A percentile compares a stretch with the other conserved stretches of the same genome.
These are phyloP conservation scores for Lobophora halterata DNA, from an alignment of 2,888 invertebrate species.

Conservation along the genomic window DNA sequence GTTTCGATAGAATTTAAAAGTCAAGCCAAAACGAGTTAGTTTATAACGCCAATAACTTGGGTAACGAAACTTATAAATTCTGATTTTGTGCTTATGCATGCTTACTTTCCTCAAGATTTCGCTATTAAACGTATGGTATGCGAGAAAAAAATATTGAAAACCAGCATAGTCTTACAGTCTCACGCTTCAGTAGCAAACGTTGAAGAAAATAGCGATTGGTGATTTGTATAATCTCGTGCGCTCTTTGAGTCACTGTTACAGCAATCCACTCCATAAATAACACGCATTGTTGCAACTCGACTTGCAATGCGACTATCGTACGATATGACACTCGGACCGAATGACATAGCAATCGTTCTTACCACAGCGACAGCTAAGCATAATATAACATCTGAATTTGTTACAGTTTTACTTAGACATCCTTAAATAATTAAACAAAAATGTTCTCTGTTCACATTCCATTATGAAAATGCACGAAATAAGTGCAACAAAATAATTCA, in stretches of 20 bases:
- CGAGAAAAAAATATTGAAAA: constrained; percentile 7
- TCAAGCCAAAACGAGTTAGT: constrained; percentile 1
- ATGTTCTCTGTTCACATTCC: too few species aligned
- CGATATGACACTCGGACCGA: too few species aligned
- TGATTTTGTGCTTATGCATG: constrained; percentile 3
- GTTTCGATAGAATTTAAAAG: constrained; percentile 17
- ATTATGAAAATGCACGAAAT: too few species aligned
- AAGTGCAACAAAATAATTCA: constrained; percentile 20
- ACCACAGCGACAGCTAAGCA: too few species aligned
- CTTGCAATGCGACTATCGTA: too few species aligned
- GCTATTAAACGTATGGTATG: constrained; percentile 5
- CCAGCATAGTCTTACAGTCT: constrained; percentile 3
- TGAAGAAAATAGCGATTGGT: constrained; percentile 53
- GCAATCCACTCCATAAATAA: not conserved
- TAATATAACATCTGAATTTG: too few species aligned
- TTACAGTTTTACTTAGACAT: too few species aligned
- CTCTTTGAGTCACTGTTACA: constrained; percentile 3
- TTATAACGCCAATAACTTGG: constrained; percentile 1
- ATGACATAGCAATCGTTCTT: too few species aligned
- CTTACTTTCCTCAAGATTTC: constrained; percentile 11
- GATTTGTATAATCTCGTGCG: constrained; percentile 11
- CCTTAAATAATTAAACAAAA: too few species aligned
- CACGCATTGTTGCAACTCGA: too few species aligned
- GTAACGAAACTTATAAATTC: constrained; percentile 3
- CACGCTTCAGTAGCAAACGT: constrained; percentile 31